Evolutionary conservation across 2,888 invertebrate species (phyloP), one percentile per base, ranked within the genome.

Genomic region (Philereme vetulata): DNA sequence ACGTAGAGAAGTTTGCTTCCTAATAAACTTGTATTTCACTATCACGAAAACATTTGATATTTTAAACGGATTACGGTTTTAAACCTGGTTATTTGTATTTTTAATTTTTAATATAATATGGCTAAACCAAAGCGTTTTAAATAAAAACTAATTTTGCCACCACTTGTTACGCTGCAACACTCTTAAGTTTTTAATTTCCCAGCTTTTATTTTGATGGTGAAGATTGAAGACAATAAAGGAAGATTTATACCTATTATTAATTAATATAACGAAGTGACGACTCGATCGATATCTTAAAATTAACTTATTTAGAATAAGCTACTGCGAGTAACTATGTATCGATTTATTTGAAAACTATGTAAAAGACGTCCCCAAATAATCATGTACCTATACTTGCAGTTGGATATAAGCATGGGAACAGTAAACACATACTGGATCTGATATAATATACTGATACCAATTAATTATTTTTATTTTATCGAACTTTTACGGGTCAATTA

Each of bases 141-240:
- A 77, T 68, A 76, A 77, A 77, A 71, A 77, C 72, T 64, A 72
- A 67, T 72, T 78, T 82, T 84, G 85, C 88, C 88, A 85, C 85
- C 90, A 90, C 90, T 90, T 67, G 72, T 72, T 72, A 72, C 56
- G 71, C 72, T 71, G 70, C 65, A 67, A 71, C 72, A 72, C 72
- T 60, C 47, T 60, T 63, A 63, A 50, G 64, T 64, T 61, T 63
- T 63, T 67, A 53, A 61, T 66, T 72, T 64, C 82, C 85, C 82
- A 80, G 82, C 84, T 88, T 88, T 81, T 84, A 46, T 88, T 85
- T 84, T 73, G 81, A 85, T 84, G 80, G 80, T 88, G 83, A 85
- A 88, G 83, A 85, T 87, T 85, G 83, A 91, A 90, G 91, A 92
- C 91, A 92, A 92, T 92, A 92, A 88, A 88, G 86, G 88, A 88